A percentile compares a stretch with the other conserved stretches of the same genome.
Conservation (phyloP, 30 jellyfish, hydroid and myxozoan genomes). For the Chrysaora quinquecirrha region DNA sequence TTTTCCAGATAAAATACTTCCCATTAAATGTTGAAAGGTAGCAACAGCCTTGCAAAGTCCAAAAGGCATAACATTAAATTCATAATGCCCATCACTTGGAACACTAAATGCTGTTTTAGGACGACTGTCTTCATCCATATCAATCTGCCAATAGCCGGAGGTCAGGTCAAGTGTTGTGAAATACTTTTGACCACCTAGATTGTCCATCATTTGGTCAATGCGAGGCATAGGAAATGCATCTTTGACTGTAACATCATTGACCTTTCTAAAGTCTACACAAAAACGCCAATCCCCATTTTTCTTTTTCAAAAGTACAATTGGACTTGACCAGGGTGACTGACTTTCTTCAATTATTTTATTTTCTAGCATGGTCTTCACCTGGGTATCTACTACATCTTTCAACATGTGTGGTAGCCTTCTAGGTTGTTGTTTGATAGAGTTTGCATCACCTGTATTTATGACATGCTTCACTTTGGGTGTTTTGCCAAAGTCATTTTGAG, state of each 20-base stretch:
- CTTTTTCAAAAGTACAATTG: neutral
- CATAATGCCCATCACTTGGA: too few relatives aligned
- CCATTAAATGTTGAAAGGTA: too few relatives aligned
- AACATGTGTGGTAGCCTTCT: neutral
- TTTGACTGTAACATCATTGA: neutral
- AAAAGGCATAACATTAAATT: too few relatives aligned
- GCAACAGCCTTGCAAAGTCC: too few relatives aligned
- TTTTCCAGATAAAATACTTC: too few relatives aligned
- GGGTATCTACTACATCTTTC: neutral
- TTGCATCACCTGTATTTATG: neutral
- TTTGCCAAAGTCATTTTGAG: neutral
- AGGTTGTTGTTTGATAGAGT: constrained; percentile 1
- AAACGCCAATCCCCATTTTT: neutral
- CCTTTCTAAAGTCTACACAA: neutral
- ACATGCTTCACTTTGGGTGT: neutral
- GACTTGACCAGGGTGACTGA: neutral
- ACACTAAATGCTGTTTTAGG: too few relatives aligned
- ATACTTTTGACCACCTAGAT: neutral
- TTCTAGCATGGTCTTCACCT: neutral
- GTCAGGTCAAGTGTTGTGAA: too few relatives aligned
- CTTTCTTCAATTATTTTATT: neutral
- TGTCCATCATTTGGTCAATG: neutral
- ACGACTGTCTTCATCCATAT: too few relatives aligned
- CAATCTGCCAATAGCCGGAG: too few relatives aligned
- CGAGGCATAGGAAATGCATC: neutral